Evolutionary conservation across 2,797 vertebrate genomes (phyloP), one percentile per base, ranked within the genome.

Genomic region (Catamblyrhynchus diadema): DNA sequence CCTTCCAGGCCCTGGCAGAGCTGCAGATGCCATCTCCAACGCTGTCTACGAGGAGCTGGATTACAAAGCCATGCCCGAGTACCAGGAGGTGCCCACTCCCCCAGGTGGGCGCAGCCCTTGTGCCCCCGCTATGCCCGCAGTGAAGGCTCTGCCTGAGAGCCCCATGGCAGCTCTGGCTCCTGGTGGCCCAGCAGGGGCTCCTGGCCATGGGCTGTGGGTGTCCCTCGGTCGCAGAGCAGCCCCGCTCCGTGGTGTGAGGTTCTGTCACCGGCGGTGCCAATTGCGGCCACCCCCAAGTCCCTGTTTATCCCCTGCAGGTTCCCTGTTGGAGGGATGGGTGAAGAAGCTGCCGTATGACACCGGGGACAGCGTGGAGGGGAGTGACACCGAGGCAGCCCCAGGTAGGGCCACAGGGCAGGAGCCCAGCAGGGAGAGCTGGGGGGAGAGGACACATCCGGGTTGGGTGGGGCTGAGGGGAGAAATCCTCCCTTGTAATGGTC

Each of bases 191-290:
- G 37, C 21, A 19, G 18, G 1, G 5, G 37, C 57, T 42, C 1
- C 1, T 37, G 3, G 16, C 27, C 1, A 0, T 2, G 32, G 12
- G 1, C 2, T 2, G 3, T 8, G 28, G 30, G 3, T 21, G 10
- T 42, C 37, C 42, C 39, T 56, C 0, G 0, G 18, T 59, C 6
- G 33, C 39, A 17, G 4, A 2, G 2, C 2, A 2, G 15, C 32
- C 56, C 3, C 0, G 0, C 12, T 41, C 3, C 54, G 22, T 0
- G 0, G 6, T 2, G 13, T 16, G n/a, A 45, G 27, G 12, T 45
- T 24, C 20, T 59, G 54, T 47, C 21, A 11, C 20, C 5, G 0
- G 12, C 0, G 7, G 54, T 73, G 42, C 23, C 4, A 0, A 33
- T 32, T 11, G 27, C 24, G 50, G 28, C 18, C 50, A 12, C 18